Evolutionary conservation across 2,888 invertebrate species (phyloP).

Genomic region (Drosophila meridionalis): DNA sequence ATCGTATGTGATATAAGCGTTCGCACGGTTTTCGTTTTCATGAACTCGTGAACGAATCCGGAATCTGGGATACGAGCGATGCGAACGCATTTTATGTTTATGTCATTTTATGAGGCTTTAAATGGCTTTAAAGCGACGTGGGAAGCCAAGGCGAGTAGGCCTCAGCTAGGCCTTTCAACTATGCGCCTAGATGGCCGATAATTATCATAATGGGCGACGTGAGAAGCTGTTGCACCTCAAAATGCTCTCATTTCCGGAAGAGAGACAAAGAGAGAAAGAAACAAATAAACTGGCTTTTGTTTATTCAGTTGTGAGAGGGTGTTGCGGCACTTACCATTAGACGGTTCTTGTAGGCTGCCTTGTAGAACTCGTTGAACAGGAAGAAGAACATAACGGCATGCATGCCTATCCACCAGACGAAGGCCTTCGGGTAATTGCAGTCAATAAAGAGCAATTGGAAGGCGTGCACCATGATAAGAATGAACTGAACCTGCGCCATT

Average conservation of each 20-base stretch:
- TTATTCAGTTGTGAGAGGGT: not conserved
- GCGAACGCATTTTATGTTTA: constrained; percentile 38
- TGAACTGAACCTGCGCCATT: constrained; percentile 91
- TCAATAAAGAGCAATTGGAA: constrained; percentile 96
- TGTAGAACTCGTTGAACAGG: constrained; percentile 97
- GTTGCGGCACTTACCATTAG: constrained; percentile 77
- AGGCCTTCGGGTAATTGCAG: constrained; percentile 96
- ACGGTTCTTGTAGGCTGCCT: constrained; percentile 89
- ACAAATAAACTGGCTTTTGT: not conserved
- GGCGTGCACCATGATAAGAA: constrained; percentile 95
- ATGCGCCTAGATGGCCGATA: constrained; percentile 13
- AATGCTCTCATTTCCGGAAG: constrained; percentile 37
- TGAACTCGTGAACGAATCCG: constrained; percentile 50
- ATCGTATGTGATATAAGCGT: constrained; percentile 62
- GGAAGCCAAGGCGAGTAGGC: constrained; percentile 34
- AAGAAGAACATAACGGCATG: constrained; percentile 98
- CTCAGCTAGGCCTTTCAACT: constrained; percentile 5
- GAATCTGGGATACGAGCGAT: not conserved
- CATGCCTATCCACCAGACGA: constrained; percentile 98
- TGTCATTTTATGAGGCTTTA: constrained; percentile 37
- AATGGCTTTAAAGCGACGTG: constrained; percentile 40
- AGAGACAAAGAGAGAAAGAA: not conserved
- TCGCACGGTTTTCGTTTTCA: constrained; percentile 60
- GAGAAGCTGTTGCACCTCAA: constrained; percentile 37
- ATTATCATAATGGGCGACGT: constrained; percentile 44